phyloP scores from a whole-genome alignment of 2,888 invertebrate genomes.

The Apamea epomidion region DNA sequence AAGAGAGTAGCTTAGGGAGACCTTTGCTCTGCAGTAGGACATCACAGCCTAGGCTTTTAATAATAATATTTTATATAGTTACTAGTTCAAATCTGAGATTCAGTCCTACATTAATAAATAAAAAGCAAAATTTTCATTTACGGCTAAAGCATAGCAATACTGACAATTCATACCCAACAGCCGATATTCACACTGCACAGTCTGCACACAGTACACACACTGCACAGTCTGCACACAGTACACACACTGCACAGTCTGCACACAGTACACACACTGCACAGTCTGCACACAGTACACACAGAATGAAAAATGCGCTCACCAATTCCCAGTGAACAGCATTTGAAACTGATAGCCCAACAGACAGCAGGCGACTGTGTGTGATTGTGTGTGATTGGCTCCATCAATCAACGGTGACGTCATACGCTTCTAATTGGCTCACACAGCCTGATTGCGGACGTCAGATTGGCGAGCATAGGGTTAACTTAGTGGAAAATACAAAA shows the following conservation, averaged over 20 bases:
- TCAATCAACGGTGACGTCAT: conserved; percentile 54
- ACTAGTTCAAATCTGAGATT: background rate
- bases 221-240: too few species aligned
- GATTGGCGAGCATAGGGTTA: conserved; percentile 2
- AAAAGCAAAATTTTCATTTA: background rate
- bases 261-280: too few species aligned
- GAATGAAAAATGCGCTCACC: conserved; percentile 27
- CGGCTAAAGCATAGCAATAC: background rate
- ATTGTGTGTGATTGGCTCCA: conserved; percentile 46
- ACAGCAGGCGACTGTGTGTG: conserved; percentile 25
- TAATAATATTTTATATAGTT: too few species aligned
- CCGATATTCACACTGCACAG: background rate
- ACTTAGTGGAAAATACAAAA: background rate
- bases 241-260: too few species aligned
- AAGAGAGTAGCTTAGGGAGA: too few species aligned
- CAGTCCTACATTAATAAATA: background rate
- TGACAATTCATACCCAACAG: background rate
- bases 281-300: too few species aligned
- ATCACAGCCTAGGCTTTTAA: too few species aligned
- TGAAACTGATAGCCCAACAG: conserved; percentile 43
- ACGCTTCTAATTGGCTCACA: conserved; percentile 52
- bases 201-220: too few species aligned
- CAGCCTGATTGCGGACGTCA: conserved; percentile 17
- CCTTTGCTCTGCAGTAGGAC: too few species aligned
- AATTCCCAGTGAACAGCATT: conserved; percentile 35